Base-by-base conservation (phyloP, 37 sponge, comb jelly and placozoan genomes). In the Theonella swinhoei region DNA sequence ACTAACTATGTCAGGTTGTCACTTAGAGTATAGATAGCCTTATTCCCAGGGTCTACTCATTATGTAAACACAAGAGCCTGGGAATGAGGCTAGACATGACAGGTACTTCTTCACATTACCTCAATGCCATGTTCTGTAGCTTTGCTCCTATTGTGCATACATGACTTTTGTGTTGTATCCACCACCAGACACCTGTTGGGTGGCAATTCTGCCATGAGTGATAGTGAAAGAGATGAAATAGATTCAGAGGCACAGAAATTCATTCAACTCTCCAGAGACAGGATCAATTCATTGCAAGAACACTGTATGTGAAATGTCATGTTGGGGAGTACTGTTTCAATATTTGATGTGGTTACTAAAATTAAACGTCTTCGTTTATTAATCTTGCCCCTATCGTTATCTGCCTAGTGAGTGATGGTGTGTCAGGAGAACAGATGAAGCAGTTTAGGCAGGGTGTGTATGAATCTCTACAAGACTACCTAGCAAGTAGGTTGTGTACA, bases 221-320 rank as follows among this genome's bases (percentile, higher is more conserved):
- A 94, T 31, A 38, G 54, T 47, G 95, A 94, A 62, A 84, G 95
- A 68, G 95, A 94, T 59, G 26, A 34, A 22, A 88, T 94, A 42
- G 95, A 94, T 64, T 42, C 38, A 30, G 89, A 76, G 22, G 89
- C 92, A 35, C 81, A 91, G 74, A 39, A 88, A 31, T 91, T 88
- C 33, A 91, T 94, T 29, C 80, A 72, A 37, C 25, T 58, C n/a
- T 91, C 89, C 47, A 64, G 82, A 40, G 83, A 87, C 25, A 63
- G 41, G 23, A 85, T 94, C 41, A 69, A 68, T 1, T 26, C 28
- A 1, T 69, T 92, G 19, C 84, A 83, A 8, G 28, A 78, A 39
- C 30, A 17, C 11, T 62, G 75, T 64, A 64, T 24, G 72, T 54
- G 14, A 17, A 47, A 17, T n/a, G n/a, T n/a, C n/a, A n/a, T n/a